These are phyloP conservation scores for Chelidonichthys spinosus DNA, from an alignment of 2,797 vertebrate genomes.

Conservation along the genomic window DNA sequence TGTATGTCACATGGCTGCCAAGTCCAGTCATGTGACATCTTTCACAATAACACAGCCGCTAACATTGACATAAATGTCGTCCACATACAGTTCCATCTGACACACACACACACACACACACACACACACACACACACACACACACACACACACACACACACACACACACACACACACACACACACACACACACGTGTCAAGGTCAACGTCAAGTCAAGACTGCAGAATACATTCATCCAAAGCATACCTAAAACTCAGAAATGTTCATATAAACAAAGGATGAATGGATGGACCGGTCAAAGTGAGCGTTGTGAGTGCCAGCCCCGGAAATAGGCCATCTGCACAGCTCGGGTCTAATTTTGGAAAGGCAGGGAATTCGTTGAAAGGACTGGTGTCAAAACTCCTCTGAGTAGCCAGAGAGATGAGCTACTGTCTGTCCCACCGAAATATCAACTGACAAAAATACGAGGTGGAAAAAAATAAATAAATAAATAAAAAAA, in stretches of 20 bases:
- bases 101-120: slow-evolving; percentile 25
- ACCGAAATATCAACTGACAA: background rate
- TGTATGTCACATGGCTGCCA: background rate
- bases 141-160: background rate
- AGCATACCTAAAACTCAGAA: background rate
- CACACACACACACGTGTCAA: slow-evolving; percentile 1
- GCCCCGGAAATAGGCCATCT: slow-evolving; percentile 33
- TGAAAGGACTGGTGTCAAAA: slow-evolving; percentile 38
- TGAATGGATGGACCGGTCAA: slow-evolving; percentile 17
- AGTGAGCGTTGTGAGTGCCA: slow-evolving; percentile 18
- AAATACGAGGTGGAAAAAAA: background rate
- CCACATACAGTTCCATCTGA: background rate
- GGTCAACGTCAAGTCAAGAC: background rate
- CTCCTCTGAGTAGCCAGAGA: slow-evolving; percentile 7
- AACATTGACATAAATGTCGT: slow-evolving; percentile 3
- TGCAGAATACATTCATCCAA: slow-evolving; percentile 7
- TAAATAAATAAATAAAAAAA: too few species aligned
- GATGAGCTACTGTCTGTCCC: background rate
- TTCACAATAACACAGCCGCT: slow-evolving; percentile 18
- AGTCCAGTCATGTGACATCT: slow-evolving; percentile 6
- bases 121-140: background rate
- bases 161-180: background rate
- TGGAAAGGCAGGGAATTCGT: slow-evolving; percentile 33
- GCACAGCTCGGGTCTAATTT: slow-evolving; percentile 35
- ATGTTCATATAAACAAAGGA: slow-evolving; percentile 16